Evolutionary conservation across 2,113 vertebrate species (phyloP).

Genomic region (Felis catus): F.catus_Fca126_mat1.0 CM031415.1:130364501-130365000

Average conservation of each 20-base stretch:
- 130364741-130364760: not conserved
- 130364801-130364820: not conserved
- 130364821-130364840: not conserved
- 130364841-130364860: not conserved
- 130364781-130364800: not conserved
- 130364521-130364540: not conserved
- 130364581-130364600: not conserved
- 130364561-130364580: not conserved
- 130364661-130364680: not conserved
- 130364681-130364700: not conserved
- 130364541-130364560: not conserved
- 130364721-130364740: not conserved
- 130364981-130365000: too few relatives aligned
- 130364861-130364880: too few relatives aligned
- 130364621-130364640: not conserved
- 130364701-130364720: not conserved
- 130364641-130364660: not conserved
- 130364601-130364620: not conserved
- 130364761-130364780: not conserved
- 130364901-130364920: too few relatives aligned
- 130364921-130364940: too few relatives aligned
- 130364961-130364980: too few relatives aligned
- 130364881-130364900: too few relatives aligned
- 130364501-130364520: not conserved
- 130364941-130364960: too few relatives aligned